Evolutionary conservation across 2,113 vertebrate species (phyloP).

Genomic region (Lophius piscatorius): DNA sequence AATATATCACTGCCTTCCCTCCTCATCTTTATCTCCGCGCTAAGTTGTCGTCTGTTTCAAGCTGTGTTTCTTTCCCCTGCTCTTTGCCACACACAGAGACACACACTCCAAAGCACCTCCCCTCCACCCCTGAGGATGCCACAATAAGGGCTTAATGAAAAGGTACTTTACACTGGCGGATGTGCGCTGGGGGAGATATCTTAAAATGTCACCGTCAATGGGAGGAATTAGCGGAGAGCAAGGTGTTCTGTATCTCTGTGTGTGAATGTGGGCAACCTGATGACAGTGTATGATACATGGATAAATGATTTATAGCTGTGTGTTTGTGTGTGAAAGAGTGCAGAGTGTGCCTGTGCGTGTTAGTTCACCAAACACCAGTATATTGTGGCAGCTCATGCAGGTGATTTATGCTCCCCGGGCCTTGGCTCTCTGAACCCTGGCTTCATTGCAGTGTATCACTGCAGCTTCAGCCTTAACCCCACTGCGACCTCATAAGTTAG

Average conservation of each 20-base stretch:
- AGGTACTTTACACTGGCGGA: constrained; percentile 67
- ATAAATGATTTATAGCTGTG: constrained; percentile 30
- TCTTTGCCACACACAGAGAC: constrained; percentile 7
- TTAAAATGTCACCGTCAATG: constrained; percentile 73
- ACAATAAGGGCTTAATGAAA: constrained; percentile 76
- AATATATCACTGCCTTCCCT: constrained; percentile 39
- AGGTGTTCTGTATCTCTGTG: constrained; percentile 37
- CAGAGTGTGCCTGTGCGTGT: constrained; percentile 4
- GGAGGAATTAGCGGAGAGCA: constrained; percentile 57
- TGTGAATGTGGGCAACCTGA: constrained; percentile 42
- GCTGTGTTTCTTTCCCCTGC: constrained; percentile 9
- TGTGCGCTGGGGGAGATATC: constrained; percentile 62
- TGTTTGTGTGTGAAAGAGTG: constrained; percentile 2
- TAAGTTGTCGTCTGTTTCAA: constrained; percentile 24
- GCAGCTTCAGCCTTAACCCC: constrained; percentile 61
- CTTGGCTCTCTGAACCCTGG: constrained; percentile 29
- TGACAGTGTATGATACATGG: constrained; percentile 30
- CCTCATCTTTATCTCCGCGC: constrained; percentile 30
- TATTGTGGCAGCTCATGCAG: constrained; percentile 18
- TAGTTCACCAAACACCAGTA: constrained; percentile 19
- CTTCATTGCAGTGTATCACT: constrained; percentile 68
- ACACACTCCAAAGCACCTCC: constrained; percentile 29
- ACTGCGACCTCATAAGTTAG: constrained; percentile 66
- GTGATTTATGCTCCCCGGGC: constrained; percentile 58
- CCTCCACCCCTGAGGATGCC: constrained; percentile 54